Percentiles rank a stretch among this genome's conserved stretches.
Evolutionary conservation across 2,113 vertebrate genomes (phyloP).

Genomic region (Glaucidium brasilianum): DNA sequence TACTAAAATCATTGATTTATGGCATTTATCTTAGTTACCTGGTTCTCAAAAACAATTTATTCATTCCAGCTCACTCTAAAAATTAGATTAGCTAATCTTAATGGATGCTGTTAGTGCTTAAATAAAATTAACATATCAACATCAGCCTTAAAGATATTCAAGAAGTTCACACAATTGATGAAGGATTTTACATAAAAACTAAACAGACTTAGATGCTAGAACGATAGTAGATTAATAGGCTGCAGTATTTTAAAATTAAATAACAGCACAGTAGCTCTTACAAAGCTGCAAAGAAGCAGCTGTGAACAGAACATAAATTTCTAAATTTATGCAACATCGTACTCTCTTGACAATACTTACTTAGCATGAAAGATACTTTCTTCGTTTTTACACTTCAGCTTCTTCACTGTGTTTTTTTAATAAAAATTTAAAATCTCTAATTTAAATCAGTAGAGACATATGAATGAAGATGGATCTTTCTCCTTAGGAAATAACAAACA

Average conservation of each 20-base stretch:
- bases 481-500: background rate
- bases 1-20: background rate
- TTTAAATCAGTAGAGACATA: background rate
- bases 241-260: background rate
- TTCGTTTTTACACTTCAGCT: background rate
- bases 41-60: background rate
- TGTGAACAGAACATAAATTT: background rate
- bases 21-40: background rate
- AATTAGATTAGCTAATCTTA: background rate
- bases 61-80: background rate
- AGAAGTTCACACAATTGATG: background rate
- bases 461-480: background rate
- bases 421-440: background rate
- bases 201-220: background rate
- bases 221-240: background rate
- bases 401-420: background rate
- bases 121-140: background rate
- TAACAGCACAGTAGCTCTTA: background rate
- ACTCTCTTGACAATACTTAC: background rate
- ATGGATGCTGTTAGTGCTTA: background rate
- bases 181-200: background rate
- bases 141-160: background rate
- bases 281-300: background rate
- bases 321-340: background rate
- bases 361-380: background rate